phyloP scores from a whole-genome alignment of 2,113 vertebrate species.

The Cochlearius cochlearius region DNA sequence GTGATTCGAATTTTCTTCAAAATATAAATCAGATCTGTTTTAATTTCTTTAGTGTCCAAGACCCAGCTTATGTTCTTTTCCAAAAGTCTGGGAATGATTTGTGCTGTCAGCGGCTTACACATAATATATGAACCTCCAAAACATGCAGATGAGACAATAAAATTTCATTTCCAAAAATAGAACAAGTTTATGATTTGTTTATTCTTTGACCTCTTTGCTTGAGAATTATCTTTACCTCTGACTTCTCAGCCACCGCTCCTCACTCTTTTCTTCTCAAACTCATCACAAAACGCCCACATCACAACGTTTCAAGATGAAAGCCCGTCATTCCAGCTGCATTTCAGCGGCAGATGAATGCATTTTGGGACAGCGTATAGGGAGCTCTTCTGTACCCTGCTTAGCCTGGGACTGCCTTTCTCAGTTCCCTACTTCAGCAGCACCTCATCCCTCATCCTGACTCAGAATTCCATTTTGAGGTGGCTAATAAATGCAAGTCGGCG shows the following conservation, averaged over 20 bases:
- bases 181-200: not conserved
- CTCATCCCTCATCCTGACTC: not conserved
- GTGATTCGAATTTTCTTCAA: not conserved
- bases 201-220: not conserved
- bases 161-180: not conserved
- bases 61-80: not conserved
- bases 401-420: not conserved
- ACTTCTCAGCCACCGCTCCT: not conserved
- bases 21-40: not conserved
- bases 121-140: not conserved
- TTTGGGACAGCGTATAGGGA: not conserved
- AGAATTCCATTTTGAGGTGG: not conserved
- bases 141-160: not conserved
- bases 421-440: not conserved
- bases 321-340: not conserved
- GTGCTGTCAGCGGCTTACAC: not conserved
- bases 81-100: not conserved
- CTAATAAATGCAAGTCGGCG: not conserved
- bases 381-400: rapidly evolving
- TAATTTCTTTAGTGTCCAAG: rapidly evolving
- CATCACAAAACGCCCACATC: not conserved
- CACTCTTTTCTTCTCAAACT: not conserved
- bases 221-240: not conserved
- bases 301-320: not conserved
- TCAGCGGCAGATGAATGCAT: not conserved